phyloP scores from a whole-genome alignment of 2,113 vertebrate species.

The Mustela nigripes region DNA sequence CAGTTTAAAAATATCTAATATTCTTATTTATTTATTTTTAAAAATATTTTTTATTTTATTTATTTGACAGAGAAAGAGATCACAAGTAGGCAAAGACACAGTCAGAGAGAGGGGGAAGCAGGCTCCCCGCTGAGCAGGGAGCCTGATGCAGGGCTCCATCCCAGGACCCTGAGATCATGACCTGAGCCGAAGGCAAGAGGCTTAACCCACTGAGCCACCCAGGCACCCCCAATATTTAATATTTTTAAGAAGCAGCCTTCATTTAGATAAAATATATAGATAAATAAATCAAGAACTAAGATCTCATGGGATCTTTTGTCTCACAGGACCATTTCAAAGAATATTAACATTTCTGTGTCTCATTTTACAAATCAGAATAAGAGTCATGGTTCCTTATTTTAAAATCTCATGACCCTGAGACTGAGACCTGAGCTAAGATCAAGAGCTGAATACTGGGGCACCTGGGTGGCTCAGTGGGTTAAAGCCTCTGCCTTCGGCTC shows the following conservation, averaged over 20 bases:
- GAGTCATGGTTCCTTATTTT: neutral
- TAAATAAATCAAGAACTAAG: slow-evolving; percentile 29
- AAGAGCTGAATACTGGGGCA: neutral
- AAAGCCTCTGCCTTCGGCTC: no score
- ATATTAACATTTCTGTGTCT: neutral
- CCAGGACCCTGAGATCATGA: no score
- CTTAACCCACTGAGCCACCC: no score
- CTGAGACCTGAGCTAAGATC: neutral
- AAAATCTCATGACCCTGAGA: neutral
- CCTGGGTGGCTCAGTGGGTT: no score
- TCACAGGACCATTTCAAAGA: neutral
- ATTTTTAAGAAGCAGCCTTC: slow-evolving; percentile 59
- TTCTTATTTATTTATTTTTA: neutral
- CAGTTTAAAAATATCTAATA: neutral
- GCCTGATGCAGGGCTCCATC: no score
- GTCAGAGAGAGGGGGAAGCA: no score
- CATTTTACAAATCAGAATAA: slow-evolving; percentile 36
- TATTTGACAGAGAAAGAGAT: no score
- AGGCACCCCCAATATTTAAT: neutral
- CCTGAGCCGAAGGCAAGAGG: no score
- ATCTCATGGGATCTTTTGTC: neutral
- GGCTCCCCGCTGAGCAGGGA: no score
- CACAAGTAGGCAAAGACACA: no score
- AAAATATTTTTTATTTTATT: no score
- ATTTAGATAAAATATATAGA: slow-evolving; percentile 1